phyloP scores from a whole-genome alignment of 2,888 invertebrate genomes.

The Endotricha flammealis region DNA sequence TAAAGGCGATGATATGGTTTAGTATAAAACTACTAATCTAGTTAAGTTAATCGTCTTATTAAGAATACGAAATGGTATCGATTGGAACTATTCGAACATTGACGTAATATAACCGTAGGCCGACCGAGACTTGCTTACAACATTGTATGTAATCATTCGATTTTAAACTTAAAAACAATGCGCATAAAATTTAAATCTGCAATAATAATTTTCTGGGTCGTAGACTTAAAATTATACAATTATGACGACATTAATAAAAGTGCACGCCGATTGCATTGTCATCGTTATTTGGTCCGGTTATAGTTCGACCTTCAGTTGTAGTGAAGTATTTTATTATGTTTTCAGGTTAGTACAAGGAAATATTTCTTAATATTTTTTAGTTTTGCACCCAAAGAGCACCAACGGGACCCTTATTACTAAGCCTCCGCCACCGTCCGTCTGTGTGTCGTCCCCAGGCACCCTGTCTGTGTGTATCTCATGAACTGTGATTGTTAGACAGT shows the following conservation, averaged over 20 bases:
- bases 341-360: too few species aligned
- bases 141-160: constrained; percentile 13
- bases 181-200: constrained; percentile 12
- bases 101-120: constrained; percentile 16
- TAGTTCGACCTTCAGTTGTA: constrained; percentile 2
- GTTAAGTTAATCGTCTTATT: constrained; percentile 7
- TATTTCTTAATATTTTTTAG: too few species aligned
- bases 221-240: constrained; percentile 25
- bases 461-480: too few species aligned
- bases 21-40: too few species aligned
- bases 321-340: too few species aligned
- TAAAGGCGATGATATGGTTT: too few species aligned
- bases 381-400: too few species aligned
- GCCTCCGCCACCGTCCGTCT: too few species aligned
- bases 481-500: too few species aligned
- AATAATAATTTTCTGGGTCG: constrained; percentile 28
- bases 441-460: too few species aligned
- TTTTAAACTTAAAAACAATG: constrained; percentile 14
- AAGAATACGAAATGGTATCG: constrained; percentile 2
- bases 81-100: constrained; percentile 6
- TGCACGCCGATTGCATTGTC: constrained; percentile 29
- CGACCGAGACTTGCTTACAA: constrained; percentile 12
- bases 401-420: too few species aligned
- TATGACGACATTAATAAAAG: constrained; percentile 25
- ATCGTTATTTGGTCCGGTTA: constrained; percentile 10